Conservation (phyloP, 2,113 vertebrate genomes). For the Pimephales promelas region DNA sequence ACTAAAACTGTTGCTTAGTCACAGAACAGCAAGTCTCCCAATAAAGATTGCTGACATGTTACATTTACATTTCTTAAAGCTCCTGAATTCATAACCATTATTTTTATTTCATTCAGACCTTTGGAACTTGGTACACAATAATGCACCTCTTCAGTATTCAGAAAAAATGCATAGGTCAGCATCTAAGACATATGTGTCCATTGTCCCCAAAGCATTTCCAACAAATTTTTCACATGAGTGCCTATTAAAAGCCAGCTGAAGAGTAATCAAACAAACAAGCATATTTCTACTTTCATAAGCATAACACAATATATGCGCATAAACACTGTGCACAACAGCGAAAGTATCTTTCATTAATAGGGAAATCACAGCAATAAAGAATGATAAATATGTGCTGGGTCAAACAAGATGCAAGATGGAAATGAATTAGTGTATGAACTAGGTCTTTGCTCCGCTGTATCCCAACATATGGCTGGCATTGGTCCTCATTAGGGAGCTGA, state of each 20-base stretch:
- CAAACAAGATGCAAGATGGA: constrained; percentile 10
- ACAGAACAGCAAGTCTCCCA: not conserved
- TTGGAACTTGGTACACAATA: not conserved
- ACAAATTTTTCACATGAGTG: constrained; percentile 47
- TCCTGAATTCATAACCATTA: not conserved
- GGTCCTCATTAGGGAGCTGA: constrained; percentile 18
- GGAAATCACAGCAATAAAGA: not conserved
- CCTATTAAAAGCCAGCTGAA: constrained; percentile 49
- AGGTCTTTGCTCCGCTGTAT: not conserved
- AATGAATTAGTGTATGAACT: constrained; percentile 14
- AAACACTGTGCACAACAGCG: not conserved
- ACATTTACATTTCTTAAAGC: constrained; percentile 13
- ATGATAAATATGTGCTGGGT: not conserved
- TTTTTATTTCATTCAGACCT: not conserved
- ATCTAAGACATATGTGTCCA: constrained; percentile 36
- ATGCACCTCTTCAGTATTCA: not conserved
- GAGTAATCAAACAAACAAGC: constrained; percentile 48
- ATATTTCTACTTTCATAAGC: not conserved
- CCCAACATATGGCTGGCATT: constrained; percentile 40
- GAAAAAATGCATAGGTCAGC: constrained; percentile 29
- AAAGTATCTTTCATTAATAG: not conserved
- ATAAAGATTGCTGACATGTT: not conserved
- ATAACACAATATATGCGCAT: not conserved
- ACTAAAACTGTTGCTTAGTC: not conserved
- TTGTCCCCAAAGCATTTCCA: constrained; percentile 32